Evolutionary conservation across 2,113 vertebrate species (phyloP), one percentile per base, ranked within the genome.

Genomic region (Larimichthys crocea): DNA sequence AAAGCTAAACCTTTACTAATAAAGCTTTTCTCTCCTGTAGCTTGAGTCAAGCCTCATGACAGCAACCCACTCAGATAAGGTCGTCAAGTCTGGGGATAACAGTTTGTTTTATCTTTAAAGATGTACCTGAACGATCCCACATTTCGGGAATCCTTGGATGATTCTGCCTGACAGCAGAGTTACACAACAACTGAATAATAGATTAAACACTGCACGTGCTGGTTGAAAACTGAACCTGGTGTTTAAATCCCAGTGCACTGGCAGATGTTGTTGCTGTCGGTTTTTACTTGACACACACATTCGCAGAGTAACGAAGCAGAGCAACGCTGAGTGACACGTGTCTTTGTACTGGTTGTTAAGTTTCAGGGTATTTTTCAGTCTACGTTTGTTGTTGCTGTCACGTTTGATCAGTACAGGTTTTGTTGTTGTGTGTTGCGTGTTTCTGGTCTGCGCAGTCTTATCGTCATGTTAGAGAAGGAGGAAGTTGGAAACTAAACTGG

Each of bases 161-260:
- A 79, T 70, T 67, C 44, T 55, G 12, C 40, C 76, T 67, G 79
- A 76, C 82, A 87, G 79, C 65, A 48, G 64, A 55, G 82, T 81
- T 74, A 42, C 70, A 80, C 76, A 83, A 63, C 73, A 49, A 11
- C 35, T 87, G 63, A 86, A 85, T 86, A 84, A 90, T 67, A 78
- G 57, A 87, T 87, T 55, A 49, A 86, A 69, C 31, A 8, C 52
- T 35, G 53, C n/a, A 48, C 64, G 44, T 59, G 79, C 67, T 20
- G 40, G 50, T 76, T 65, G 57, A 83, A 56, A 75, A 53, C n/a
- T 55, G 60, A 85, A 66, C 44, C 26, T 6, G 53, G 60, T 55
- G 72, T 73, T 59, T 67, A 48, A 80, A 57, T 80, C 74, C 48
- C 80, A 19, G 35, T 7, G 56, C 49, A 63, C 42, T 66, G 46